Conservation (phyloP, 2,888 invertebrate genomes). For the Dexiosoma caninum region DNA sequence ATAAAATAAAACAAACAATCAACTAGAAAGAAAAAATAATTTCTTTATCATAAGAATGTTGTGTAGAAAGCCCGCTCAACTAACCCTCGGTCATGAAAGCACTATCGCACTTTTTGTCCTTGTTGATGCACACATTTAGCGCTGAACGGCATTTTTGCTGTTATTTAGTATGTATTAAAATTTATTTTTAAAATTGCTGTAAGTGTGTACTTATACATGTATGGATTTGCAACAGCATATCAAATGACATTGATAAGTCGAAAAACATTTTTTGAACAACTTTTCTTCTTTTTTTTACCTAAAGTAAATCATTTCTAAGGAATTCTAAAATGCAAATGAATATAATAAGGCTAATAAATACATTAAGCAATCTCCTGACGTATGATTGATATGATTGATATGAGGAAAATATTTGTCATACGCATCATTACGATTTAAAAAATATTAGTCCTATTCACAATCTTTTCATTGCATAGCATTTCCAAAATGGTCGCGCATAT, state of each 20-base stretch:
- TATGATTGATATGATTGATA: slow-evolving; percentile 16
- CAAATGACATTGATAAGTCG: slow-evolving; percentile 51
- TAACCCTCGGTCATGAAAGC: background rate
- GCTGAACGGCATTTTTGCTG: slow-evolving; percentile 23
- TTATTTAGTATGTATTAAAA: background rate
- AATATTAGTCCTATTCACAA: no score
- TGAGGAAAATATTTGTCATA: slow-evolving; percentile 1
- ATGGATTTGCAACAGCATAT: background rate
- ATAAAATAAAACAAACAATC: no score
- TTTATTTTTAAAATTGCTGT: background rate
- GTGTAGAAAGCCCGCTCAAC: no score
- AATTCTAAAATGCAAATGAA: slow-evolving; percentile 36
- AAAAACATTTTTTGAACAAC: slow-evolving; percentile 8
- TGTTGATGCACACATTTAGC: slow-evolving; percentile 11
- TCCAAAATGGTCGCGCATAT: no score
- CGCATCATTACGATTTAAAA: background rate
- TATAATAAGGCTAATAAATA: slow-evolving; percentile 18
- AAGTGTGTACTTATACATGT: background rate
- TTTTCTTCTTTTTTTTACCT: slow-evolving; percentile 9
- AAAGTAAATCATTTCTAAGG: slow-evolving; percentile 39
- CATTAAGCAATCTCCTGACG: background rate
- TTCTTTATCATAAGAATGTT: no score
- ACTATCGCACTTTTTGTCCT: slow-evolving; percentile 58
- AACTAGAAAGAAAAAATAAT: no score
- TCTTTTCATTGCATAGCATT: no score